These are phyloP conservation scores for Tenthredo notha DNA, from an alignment of 2,888 invertebrate species.

Conservation along the genomic window DNA sequence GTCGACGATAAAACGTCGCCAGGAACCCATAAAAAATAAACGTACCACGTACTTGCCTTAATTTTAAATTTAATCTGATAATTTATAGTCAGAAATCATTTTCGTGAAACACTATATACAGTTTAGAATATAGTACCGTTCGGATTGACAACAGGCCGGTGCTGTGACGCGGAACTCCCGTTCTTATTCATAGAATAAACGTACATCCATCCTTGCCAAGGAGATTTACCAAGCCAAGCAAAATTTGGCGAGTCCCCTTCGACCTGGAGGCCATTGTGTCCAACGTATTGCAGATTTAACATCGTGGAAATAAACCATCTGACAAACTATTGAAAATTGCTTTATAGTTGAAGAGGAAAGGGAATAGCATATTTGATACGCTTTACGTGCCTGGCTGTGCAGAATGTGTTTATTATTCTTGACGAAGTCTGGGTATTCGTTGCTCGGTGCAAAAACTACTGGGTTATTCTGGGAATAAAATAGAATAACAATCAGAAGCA, in stretches of 20 bases:
- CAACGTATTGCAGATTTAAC: conserved; percentile 75
- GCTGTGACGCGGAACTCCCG: conserved; percentile 72
- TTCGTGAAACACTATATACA: background rate
- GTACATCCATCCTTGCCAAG: conserved; percentile 79
- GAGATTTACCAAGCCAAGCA: conserved; percentile 68
- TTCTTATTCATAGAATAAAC: conserved; percentile 78
- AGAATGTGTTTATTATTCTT: conserved; percentile 75
- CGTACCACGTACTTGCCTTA: conserved; percentile 79
- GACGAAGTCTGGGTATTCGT: conserved; percentile 73
- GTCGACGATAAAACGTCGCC: conserved; percentile 79
- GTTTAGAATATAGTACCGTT: conserved; percentile 67
- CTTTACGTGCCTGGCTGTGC: conserved; percentile 69
- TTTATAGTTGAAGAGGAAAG: background rate
- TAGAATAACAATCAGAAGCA: background rate
- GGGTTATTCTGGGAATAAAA: conserved; percentile 58
- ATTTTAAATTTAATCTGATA: conserved; percentile 7
- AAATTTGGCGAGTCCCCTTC: conserved; percentile 71
- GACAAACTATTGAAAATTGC: conserved; percentile 67
- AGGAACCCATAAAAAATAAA: conserved; percentile 78
- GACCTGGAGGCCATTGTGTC: conserved; percentile 72
- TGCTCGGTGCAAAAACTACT: conserved; percentile 58
- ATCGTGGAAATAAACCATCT: conserved; percentile 76
- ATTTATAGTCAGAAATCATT: background rate
- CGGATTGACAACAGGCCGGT: conserved; percentile 75
- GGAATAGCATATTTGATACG: background rate